Conservation (phyloP, 2,797 vertebrate genomes). For the Brachyalestes nurse region DNA sequence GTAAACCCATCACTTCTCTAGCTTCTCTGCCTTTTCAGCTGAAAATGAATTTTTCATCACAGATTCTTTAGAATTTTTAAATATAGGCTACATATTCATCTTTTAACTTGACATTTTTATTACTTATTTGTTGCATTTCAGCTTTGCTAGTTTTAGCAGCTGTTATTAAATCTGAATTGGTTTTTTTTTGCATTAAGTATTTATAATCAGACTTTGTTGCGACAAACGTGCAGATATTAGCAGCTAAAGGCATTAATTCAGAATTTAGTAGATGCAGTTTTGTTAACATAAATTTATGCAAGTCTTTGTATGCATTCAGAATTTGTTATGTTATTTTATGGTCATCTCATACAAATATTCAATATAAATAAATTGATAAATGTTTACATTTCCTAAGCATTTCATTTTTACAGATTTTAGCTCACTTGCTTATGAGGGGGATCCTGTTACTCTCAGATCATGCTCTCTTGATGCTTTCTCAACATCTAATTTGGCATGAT, state of each 20-base stretch:
- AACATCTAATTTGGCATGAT: conserved; percentile 11
- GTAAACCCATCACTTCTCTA: background rate
- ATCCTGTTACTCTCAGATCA: conserved; percentile 34
- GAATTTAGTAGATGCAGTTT: no score
- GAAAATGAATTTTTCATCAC: background rate
- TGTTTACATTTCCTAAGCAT: background rate
- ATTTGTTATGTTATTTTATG: background rate
- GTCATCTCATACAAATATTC: conserved; percentile 6
- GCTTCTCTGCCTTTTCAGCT: background rate
- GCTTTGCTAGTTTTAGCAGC: conserved; percentile 19
- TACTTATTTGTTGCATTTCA: background rate
- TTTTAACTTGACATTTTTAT: conserved; percentile 2
- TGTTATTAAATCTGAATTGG: conserved; percentile 2
- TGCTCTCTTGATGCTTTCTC: background rate
- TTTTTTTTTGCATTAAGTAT: background rate
- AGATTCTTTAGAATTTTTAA: background rate
- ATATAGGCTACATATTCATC: background rate
- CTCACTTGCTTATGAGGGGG: conserved; percentile 47
- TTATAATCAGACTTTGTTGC: no score
- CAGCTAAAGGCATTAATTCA: no score
- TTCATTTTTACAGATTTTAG: conserved; percentile 55
- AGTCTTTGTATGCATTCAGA: background rate
- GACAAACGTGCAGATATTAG: no score
- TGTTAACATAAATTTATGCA: background rate
- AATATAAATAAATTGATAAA: background rate